These are phyloP conservation scores for Penaeus chinensis DNA, from an alignment of 1,140 invertebrate species.

Conservation along the genomic window DNA sequence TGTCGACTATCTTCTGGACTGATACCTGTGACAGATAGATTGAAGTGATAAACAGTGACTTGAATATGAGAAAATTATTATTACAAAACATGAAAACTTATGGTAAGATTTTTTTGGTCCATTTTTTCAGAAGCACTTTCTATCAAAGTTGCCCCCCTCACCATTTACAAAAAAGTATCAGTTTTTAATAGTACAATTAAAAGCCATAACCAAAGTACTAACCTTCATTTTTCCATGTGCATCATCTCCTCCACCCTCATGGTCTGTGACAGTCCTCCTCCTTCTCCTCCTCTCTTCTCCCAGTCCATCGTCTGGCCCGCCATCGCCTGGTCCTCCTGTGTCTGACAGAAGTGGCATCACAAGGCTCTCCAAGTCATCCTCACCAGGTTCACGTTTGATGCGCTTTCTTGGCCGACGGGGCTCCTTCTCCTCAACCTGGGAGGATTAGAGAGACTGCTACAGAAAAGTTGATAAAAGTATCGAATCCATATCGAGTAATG, in stretches of 20 bases:
- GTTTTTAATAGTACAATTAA: no score
- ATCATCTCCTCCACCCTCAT: conserved; percentile 42
- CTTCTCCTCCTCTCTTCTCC: conserved; percentile 39
- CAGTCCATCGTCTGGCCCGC: conserved; percentile 30
- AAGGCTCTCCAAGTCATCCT: conserved; percentile 32
- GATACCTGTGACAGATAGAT: conserved; percentile 40
- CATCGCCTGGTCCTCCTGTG: conserved; percentile 23
- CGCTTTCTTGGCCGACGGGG: conserved; percentile 44
- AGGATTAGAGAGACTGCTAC: background rate
- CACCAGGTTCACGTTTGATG: conserved; percentile 18
- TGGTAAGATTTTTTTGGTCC: no score
- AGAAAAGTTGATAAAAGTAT: background rate
- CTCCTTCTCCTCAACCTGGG: conserved; percentile 54
- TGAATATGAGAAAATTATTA: no score
- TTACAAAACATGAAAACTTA: no score
- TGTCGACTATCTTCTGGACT: conserved; percentile 62
- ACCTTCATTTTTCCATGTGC: conserved; percentile 56
- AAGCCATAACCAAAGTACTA: background rate
- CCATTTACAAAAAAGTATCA: no score
- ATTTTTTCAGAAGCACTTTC: no score
- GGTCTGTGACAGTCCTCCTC: conserved; percentile 27
- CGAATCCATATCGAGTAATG: background rate
- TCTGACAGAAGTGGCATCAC: conserved; percentile 34
- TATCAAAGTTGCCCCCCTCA: no score
- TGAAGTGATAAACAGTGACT: no score